Conservation (phyloP, 2,888 invertebrate species). For the Parascotia fuliginaria region DNA sequence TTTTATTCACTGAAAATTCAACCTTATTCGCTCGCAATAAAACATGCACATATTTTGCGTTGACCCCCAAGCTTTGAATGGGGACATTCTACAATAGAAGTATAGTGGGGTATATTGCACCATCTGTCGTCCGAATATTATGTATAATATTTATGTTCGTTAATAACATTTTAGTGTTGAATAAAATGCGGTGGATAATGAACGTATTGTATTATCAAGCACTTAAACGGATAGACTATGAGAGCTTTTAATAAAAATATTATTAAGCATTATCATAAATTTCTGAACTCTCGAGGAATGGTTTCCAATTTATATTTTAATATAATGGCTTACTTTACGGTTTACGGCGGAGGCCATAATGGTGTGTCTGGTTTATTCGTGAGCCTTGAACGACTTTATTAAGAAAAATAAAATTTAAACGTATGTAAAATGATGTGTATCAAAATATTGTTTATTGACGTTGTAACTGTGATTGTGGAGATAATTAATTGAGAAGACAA, state of each 20-base stretch:
- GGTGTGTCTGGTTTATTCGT: too few relatives aligned
- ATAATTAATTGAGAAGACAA: too few relatives aligned
- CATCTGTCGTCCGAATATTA: slow-evolving; percentile 69
- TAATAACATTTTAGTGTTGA: slow-evolving; percentile 59
- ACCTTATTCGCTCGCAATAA: slow-evolving; percentile 15
- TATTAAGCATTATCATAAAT: not conserved
- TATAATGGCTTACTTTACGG: too few relatives aligned
- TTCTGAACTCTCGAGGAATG: not conserved
- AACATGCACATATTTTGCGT: slow-evolving; percentile 12
- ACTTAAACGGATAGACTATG: slow-evolving; percentile 16
- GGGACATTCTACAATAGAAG: slow-evolving; percentile 57
- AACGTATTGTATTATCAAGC: slow-evolving; percentile 30
- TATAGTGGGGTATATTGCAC: slow-evolving; percentile 59
- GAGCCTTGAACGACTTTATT: too few relatives aligned
- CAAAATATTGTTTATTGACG: too few relatives aligned
- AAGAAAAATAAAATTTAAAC: too few relatives aligned
- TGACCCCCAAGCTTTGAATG: slow-evolving; percentile 37
- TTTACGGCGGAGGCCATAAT: too few relatives aligned
- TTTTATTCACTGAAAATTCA: slow-evolving; percentile 10
- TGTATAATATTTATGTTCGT: slow-evolving; percentile 41
- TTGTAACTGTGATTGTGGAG: too few relatives aligned
- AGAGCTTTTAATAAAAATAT: not conserved
- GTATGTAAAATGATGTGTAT: too few relatives aligned
- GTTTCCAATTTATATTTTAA: too few relatives aligned
- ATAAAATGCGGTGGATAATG: slow-evolving; percentile 31